Base-by-base conservation (phyloP, 2,797 vertebrate species). In the Lepus oiostolus region DNA sequence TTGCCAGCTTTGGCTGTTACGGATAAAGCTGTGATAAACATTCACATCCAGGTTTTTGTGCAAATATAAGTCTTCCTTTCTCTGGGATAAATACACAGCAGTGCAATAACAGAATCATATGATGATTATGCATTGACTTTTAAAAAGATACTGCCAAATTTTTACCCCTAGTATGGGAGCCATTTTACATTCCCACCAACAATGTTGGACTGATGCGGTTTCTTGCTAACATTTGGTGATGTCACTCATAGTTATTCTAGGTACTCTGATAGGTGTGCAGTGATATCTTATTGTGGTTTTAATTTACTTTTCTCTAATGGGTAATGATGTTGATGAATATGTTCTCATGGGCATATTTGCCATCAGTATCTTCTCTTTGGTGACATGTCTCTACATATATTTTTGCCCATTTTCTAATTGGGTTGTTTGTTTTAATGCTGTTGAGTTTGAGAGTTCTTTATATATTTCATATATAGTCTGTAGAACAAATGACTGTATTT, bases 381-480 rank as follows among this genome's bases (percentile, higher is more conserved):
- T 82, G 82, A 75, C 30, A 38, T 21, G 19, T 26, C 38, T 95
- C 58, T 88, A 77, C 52, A 62, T 47, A 60, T 70, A 42, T 71
- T 58, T 93, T 82, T 83, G 82, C 54, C n/a, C 13, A 21, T 96
- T 95, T 71, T 85, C 81, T 89, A 88, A 93, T 50, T 74, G 76
- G 54, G 42, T 50, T 79, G 50, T 68, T 82, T 91, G 65, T 90
- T 95, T 86, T 83, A 35, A 58, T 80, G 24, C 42, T 90, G 30
- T 90, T 85, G 68, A 76, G 62, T 75, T 95, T 90, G 17, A 93
- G 65, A 42, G n/a, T 83, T 94, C 76, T 58, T 72, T 74, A 22
- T 67, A 30, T 81, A 26, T 75, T 94, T 28, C 47, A 60, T 68
- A 70, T 85, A 42, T 21, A 70, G 32, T 71, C 30, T 65, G 60